Percentiles rank a stretch among this genome's conserved stretches.
Evolutionary conservation across 2,113 vertebrate species (phyloP).

Genomic region (Megaleporinus macrocephalus): DNA sequence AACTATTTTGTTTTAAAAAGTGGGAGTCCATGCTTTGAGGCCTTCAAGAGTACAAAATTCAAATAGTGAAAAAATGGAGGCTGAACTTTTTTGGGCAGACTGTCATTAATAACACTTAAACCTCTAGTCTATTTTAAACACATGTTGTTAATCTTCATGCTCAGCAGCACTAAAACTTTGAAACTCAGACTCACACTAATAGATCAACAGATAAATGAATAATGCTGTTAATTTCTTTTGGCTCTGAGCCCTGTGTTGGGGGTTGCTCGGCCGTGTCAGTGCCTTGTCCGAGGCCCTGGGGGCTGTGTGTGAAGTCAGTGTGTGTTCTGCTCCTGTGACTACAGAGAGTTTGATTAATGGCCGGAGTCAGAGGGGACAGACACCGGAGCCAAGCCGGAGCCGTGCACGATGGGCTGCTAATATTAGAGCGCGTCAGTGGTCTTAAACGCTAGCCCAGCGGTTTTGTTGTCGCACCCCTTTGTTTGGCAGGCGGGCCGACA

Average conservation of each 20-base stretch:
- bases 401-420: slow-evolving; percentile 39
- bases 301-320: slow-evolving; percentile 31
- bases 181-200: too few species aligned
- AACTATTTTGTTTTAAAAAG: too few species aligned
- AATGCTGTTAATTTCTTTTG: not conserved
- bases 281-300: not conserved
- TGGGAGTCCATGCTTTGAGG: too few species aligned
- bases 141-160: not conserved
- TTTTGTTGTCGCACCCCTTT: slow-evolving; percentile 41
- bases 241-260: slow-evolving; percentile 11
- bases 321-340: slow-evolving; percentile 43
- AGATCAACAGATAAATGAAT: not conserved
- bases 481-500: not conserved
- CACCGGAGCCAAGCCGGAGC: slow-evolving; percentile 48
- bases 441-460: slow-evolving; percentile 38
- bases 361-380: slow-evolving; percentile 51
- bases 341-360: slow-evolving; percentile 56
- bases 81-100: too few species aligned
- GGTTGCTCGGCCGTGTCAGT: not conserved
- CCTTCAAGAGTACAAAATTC: too few species aligned
- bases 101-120: too few species aligned
- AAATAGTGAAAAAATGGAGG: too few species aligned
- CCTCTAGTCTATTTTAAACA: too few species aligned
- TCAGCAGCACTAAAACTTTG: too few species aligned
- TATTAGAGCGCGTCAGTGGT: slow-evolving; percentile 40